These are phyloP conservation scores for Hydractinia echinata DNA, from an alignment of 30 jellyfish, hydroid and myxozoan species.

Conservation along the genomic window DNA sequence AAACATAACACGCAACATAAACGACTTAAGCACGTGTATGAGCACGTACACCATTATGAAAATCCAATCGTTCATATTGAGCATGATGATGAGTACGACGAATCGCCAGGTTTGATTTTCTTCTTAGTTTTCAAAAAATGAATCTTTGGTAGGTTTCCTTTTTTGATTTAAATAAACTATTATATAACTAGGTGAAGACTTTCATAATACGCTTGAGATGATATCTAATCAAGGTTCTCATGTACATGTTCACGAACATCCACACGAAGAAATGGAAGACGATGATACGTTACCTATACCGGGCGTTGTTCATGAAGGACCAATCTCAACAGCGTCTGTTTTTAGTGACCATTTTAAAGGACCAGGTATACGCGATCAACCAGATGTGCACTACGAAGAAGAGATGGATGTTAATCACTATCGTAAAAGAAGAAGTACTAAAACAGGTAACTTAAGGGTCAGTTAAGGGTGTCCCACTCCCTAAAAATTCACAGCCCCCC, in stretches of 20 bases:
- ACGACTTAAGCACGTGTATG: not conserved
- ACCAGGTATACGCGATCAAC: constrained; percentile 68
- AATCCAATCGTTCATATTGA: constrained; percentile 24
- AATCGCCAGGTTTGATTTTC: constrained; percentile 2
- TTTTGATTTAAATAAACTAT: not conserved
- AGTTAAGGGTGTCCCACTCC: too few relatives aligned
- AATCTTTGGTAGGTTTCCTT: not conserved
- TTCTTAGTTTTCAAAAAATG: not conserved
- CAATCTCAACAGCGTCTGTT: constrained; percentile 67
- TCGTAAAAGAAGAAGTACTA: constrained; percentile 12
- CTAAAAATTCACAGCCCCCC: too few relatives aligned
- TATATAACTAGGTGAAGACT: not conserved
- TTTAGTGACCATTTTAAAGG: constrained; percentile 74
- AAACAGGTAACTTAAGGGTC: too few relatives aligned
- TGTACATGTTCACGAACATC: constrained; percentile 17
- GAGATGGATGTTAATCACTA: constrained; percentile 64
- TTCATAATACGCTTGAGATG: constrained; percentile 25
- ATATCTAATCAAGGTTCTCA: constrained; percentile 12
- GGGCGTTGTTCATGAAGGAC: constrained; percentile 41
- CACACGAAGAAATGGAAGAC: constrained; percentile 4
- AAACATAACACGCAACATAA: constrained; percentile 20
- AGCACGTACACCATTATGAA: constrained; percentile 13
- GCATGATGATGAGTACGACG: constrained; percentile 8
- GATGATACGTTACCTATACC: constrained; percentile 16
- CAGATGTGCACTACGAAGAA: constrained; percentile 76